Percentiles rank a stretch among this genome's conserved stretches.
Evolutionary conservation across 2,113 vertebrate species (phyloP).

Genomic region (Malurus elegans): DNA sequence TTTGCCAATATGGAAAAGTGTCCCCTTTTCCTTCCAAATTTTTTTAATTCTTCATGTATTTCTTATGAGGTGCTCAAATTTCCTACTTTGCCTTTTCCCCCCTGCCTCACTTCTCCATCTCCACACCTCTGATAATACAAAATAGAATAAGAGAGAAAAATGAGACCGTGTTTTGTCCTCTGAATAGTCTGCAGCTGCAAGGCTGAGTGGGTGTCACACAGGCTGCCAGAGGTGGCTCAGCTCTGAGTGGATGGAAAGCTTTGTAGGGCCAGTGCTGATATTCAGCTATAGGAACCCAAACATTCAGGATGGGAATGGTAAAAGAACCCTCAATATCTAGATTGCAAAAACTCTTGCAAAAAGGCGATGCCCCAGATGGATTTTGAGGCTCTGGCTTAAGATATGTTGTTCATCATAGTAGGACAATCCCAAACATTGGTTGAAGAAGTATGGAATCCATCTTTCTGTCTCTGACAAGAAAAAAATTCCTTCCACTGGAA

Average conservation of each 20-base stretch:
- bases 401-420: rapidly evolving
- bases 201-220: background rate
- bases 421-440: background rate
- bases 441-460: background rate
- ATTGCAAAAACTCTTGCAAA: background rate
- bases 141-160: background rate
- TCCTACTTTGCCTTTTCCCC: background rate
- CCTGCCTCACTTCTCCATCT: background rate
- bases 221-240: background rate
- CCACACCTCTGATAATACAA: background rate
- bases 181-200: background rate
- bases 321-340: background rate
- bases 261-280: background rate
- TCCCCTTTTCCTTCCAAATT: background rate
- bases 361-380: background rate
- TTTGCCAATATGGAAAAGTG: background rate
- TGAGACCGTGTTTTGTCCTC: background rate
- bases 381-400: background rate
- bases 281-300: background rate
- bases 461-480: background rate
- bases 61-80: background rate
- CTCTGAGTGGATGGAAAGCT: rapidly evolving
- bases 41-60: background rate
- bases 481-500: background rate
- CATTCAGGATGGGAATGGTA: background rate